Evolutionary conservation across 30 jellyfish, hydroid and myxozoan species (phyloP).

Genomic region (Euphysa ruthae): DNA sequence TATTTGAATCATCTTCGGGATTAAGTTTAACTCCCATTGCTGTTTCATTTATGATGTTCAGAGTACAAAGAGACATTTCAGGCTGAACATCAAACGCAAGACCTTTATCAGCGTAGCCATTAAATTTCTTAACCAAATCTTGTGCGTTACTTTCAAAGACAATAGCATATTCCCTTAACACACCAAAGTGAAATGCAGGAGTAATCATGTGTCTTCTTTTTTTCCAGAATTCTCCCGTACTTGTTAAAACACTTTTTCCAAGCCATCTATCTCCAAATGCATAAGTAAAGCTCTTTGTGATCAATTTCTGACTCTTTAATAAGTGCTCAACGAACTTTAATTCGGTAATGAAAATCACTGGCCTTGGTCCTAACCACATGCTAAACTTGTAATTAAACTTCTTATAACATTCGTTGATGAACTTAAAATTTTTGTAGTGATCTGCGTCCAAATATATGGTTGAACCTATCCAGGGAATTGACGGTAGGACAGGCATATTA

Average conservation of each 20-base stretch:
- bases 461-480: too few relatives aligned
- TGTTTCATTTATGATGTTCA: conserved; percentile 40
- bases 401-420: too few relatives aligned
- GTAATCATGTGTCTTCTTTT: conserved; percentile 63
- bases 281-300: conserved; percentile 45
- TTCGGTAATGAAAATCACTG: too few relatives aligned
- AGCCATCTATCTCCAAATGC: conserved; percentile 56
- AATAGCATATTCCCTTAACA: conserved; percentile 54
- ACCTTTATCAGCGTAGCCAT: conserved; percentile 1
- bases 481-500: too few relatives aligned
- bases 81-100: conserved; percentile 10
- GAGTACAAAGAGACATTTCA: conserved; percentile 6
- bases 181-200: conserved; percentile 79
- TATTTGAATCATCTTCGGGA: conserved; percentile 41
- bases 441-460: too few relatives aligned
- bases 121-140: conserved; percentile 29
- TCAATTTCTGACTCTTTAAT: conserved; percentile 34
- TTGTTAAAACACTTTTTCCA: conserved; percentile 50
- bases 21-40: conserved; percentile 86
- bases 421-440: too few relatives aligned
- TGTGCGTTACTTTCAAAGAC: conserved; percentile 46
- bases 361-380: too few relatives aligned
- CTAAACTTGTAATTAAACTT: too few relatives aligned
- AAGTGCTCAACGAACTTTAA: too few relatives aligned
- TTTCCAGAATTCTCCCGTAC: conserved; percentile 74